Percentiles rank a stretch among this genome's conserved stretches.
Conservation (phyloP, 2,888 invertebrate genomes). For the Hipparchia sbordonii region DNA sequence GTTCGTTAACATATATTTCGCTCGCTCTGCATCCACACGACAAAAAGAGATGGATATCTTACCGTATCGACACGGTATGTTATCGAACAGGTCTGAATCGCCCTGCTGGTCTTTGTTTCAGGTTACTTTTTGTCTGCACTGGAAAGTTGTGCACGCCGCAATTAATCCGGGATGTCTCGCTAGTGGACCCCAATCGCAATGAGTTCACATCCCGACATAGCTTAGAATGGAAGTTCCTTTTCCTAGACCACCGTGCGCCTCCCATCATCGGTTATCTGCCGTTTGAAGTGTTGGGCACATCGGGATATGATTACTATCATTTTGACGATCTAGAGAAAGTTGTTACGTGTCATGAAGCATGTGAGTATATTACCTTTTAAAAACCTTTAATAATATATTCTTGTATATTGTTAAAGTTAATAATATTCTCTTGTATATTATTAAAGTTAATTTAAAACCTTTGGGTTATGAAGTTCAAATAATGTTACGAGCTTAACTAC, state of each 20-base stretch:
- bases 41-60: too few species aligned
- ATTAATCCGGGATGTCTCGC: slow-evolving; percentile 92
- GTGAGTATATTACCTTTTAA: slow-evolving; percentile 65
- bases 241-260: slow-evolving; percentile 95
- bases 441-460: too few species aligned
- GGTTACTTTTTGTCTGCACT: slow-evolving; percentile 91
- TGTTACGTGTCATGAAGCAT: slow-evolving; percentile 91
- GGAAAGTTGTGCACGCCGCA: slow-evolving; percentile 92
- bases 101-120: slow-evolving; percentile 44
- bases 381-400: too few species aligned
- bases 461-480: too few species aligned
- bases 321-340: slow-evolving; percentile 96
- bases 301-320: slow-evolving; percentile 98
- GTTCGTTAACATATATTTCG: too few species aligned
- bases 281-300: slow-evolving; percentile 96
- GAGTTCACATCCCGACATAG: slow-evolving; percentile 97
- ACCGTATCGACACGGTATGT: too few species aligned
- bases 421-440: too few species aligned
- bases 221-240: slow-evolving; percentile 97
- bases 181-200: slow-evolving; percentile 88
- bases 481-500: too few species aligned
- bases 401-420: too few species aligned
- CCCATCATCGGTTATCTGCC: slow-evolving; percentile 96
- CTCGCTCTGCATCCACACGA: too few species aligned
- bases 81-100: too few species aligned